Percentiles rank a stretch among this genome's conserved stretches.
Conservation (phyloP, 1,140 invertebrate species). For the Danaus plexippus region DNA sequence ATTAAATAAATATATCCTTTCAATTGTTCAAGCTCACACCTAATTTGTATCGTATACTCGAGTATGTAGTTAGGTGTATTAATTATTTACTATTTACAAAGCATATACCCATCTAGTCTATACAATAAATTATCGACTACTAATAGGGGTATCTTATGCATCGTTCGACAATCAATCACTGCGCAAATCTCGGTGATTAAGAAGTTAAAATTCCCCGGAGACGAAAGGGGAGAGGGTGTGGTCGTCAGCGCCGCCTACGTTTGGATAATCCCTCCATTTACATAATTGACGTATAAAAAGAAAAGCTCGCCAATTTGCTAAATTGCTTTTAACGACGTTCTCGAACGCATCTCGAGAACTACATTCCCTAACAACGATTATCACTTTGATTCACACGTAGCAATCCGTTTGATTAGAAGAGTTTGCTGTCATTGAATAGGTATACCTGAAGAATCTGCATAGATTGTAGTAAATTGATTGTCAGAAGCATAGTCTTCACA, state of each 20-base stretch:
- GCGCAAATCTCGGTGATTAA: slow-evolving; percentile 55
- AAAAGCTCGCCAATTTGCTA: slow-evolving; percentile 68
- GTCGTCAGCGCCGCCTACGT: slow-evolving; percentile 56
- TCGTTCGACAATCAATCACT: slow-evolving; percentile 64
- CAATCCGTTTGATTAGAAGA: slow-evolving; percentile 15
- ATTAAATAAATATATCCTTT: too few relatives aligned
- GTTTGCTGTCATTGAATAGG: not conserved
- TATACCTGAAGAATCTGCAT: too few relatives aligned
- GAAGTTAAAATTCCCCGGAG: slow-evolving; percentile 48
- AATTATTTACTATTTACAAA: not conserved
- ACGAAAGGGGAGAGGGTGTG: slow-evolving; percentile 58
- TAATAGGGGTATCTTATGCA: slow-evolving; percentile 42
- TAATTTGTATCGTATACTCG: too few relatives aligned
- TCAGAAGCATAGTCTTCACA: too few relatives aligned
- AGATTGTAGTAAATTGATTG: too few relatives aligned
- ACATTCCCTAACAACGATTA: slow-evolving; percentile 15
- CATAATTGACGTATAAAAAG: slow-evolving; percentile 71
- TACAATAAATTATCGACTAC: slow-evolving; percentile 51
- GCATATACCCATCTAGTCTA: slow-evolving; percentile 12
- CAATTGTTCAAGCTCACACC: too few relatives aligned
- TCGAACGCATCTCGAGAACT: slow-evolving; percentile 30
- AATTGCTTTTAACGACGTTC: slow-evolving; percentile 65
- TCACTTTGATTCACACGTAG: slow-evolving; percentile 15
- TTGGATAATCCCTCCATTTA: slow-evolving; percentile 69
- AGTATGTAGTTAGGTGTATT: not conserved